Percentiles rank a stretch among this genome's conserved stretches.
These are phyloP conservation scores for Pollachius pollachius DNA, from an alignment of 2,113 vertebrate genomes.

Conservation along the genomic window DNA sequence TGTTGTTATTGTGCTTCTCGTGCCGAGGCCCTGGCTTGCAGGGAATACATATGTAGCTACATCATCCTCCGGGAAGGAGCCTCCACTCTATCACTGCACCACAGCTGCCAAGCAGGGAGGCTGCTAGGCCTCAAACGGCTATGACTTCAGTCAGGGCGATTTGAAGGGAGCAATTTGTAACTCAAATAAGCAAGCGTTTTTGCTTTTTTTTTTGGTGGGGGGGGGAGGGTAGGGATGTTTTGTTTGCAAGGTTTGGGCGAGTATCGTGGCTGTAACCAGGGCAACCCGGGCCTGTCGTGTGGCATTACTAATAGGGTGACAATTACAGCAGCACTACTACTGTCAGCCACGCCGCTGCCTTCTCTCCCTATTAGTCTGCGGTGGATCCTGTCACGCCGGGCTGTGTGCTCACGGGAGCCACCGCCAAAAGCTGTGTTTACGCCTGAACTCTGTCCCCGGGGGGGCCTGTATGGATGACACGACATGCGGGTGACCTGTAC, in stretches of 20 bases:
- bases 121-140: slow-evolving; percentile 49
- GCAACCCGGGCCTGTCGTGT: slow-evolving; percentile 67
- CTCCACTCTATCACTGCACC: slow-evolving; percentile 52
- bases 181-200: slow-evolving; percentile 69
- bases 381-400: slow-evolving; percentile 63
- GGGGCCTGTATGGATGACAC: slow-evolving; percentile 43
- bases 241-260: slow-evolving; percentile 65
- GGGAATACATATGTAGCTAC: slow-evolving; percentile 10
- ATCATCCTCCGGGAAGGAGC: slow-evolving; percentile 43
- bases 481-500: slow-evolving; percentile 37
- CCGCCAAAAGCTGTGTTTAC: slow-evolving; percentile 67
- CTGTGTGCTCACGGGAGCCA: slow-evolving; percentile 58
- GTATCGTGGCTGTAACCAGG: slow-evolving; percentile 64
- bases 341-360: slow-evolving; percentile 60
- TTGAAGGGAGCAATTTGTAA: slow-evolving; percentile 74
- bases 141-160: slow-evolving; percentile 60
- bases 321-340: slow-evolving; percentile 71
- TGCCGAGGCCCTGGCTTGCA: slow-evolving; percentile 7
- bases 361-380: slow-evolving; percentile 66
- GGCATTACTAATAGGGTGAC: slow-evolving; percentile 76
- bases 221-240: slow-evolving; percentile 45
- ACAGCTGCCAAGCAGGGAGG: slow-evolving; percentile 49
- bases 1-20: slow-evolving; percentile 1
- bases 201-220: too few species aligned
- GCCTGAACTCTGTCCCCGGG: slow-evolving; percentile 58